These are phyloP conservation scores for Temnothorax nylanderi DNA, from an alignment of 1,140 invertebrate species.

Conservation along the genomic window DNA sequence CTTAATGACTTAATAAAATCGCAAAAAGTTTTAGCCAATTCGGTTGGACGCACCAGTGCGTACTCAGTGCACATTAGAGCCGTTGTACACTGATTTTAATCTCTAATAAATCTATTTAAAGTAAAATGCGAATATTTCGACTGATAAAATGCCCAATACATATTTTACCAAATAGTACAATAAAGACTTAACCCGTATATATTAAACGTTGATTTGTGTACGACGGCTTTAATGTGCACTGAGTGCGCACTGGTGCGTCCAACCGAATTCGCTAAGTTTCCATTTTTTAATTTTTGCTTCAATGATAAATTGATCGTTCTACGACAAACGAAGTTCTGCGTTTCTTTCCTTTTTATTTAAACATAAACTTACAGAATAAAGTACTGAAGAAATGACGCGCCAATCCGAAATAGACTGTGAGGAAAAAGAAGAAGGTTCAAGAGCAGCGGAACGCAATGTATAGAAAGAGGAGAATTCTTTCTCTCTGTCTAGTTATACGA, in stretches of 20 bases:
- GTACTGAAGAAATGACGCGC: background rate
- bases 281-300: background rate
- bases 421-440: background rate
- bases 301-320: background rate
- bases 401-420: background rate
- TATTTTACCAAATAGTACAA: too few relatives aligned
- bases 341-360: background rate
- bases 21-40: background rate
- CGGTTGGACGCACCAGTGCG: too few relatives aligned
- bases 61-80: too few relatives aligned
- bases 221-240: too few relatives aligned
- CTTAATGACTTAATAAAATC: background rate
- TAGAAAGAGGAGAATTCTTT: background rate
- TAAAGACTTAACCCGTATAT: too few relatives aligned
- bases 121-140: too few relatives aligned
- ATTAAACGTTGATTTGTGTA: too few relatives aligned
- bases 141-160: too few relatives aligned
- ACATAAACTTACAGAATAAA: background rate
- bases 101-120: too few relatives aligned
- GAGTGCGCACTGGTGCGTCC: too few relatives aligned
- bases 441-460: background rate
- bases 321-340: background rate
- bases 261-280: background rate
- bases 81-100: too few relatives aligned
- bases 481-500: constrained; percentile 27